These are phyloP conservation scores for Eleutherodactylus coqui DNA, from an alignment of 2,797 vertebrate species.

Conservation along the genomic window DNA sequence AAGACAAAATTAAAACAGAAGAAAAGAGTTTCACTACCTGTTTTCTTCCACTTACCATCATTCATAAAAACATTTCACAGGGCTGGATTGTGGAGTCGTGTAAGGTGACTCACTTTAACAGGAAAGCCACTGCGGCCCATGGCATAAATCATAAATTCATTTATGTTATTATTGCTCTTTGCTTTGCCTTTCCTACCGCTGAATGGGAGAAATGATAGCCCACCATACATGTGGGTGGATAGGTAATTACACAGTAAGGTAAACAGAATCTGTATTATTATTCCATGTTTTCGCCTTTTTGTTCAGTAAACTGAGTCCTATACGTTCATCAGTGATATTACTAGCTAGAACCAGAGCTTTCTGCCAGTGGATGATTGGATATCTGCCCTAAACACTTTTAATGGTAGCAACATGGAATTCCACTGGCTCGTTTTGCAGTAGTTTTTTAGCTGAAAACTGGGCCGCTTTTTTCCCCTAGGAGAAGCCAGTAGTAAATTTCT, in stretches of 20 bases:
- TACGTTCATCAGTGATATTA: neutral
- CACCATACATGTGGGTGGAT: neutral
- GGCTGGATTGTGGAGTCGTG: neutral
- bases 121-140: neutral
- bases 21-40: too few relatives aligned
- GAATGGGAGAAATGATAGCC: neutral
- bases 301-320: neutral
- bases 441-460: conserved; percentile 46
- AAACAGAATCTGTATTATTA: too few relatives aligned
- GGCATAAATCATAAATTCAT: neutral
- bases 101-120: neutral
- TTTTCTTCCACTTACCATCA: too few relatives aligned
- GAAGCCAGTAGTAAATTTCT: conserved; percentile 53
- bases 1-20: too few relatives aligned
- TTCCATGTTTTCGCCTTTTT: neutral
- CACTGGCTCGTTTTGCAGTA: conserved; percentile 34
- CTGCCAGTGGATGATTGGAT: conserved; percentile 37
- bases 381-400: conserved; percentile 44
- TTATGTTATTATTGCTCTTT: neutral
- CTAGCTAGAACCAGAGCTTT: neutral
- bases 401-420: conserved; percentile 32
- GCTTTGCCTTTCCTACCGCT: neutral
- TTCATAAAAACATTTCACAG: neutral
- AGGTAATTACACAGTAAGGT: too few relatives aligned
- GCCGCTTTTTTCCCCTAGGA: conserved; percentile 49